phyloP scores from a whole-genome alignment of 2,888 invertebrate species.

The Apodemia duryi region DNA sequence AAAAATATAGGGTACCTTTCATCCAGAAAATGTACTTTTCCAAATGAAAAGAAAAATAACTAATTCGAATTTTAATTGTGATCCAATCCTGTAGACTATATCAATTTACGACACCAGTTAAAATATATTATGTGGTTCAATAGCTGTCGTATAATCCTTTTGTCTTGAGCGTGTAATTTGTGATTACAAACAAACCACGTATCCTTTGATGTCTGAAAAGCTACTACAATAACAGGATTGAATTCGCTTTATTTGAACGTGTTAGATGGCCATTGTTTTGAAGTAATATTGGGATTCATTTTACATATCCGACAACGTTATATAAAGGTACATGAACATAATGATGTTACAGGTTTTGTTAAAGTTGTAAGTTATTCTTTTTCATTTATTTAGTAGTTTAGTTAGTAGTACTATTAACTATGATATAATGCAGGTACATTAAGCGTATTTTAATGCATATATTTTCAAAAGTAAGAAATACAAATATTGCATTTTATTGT shows the following conservation, averaged over 20 bases:
- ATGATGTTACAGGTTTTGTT: too few relatives aligned
- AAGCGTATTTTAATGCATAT: too few relatives aligned
- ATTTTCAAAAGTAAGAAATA: too few relatives aligned
- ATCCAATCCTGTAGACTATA: slow-evolving; percentile 18
- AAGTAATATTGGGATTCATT: background rate
- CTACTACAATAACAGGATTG: slow-evolving; percentile 8
- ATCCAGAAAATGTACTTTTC: too few relatives aligned
- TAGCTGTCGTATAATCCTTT: slow-evolving; percentile 61
- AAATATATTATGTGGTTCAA: slow-evolving; percentile 57
- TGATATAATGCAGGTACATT: too few relatives aligned
- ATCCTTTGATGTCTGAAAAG: slow-evolving; percentile 20
- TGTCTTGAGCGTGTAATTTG: slow-evolving; percentile 56
- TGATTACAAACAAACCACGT: slow-evolving; percentile 51
- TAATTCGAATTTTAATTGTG: background rate
- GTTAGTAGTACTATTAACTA: too few relatives aligned
- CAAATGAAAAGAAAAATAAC: background rate
- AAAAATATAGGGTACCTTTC: too few relatives aligned
- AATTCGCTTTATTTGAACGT: slow-evolving; percentile 7
- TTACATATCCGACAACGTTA: background rate
- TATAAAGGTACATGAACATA: too few relatives aligned
- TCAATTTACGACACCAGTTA: slow-evolving; percentile 22
- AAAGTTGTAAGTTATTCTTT: too few relatives aligned
- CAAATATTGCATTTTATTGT: too few relatives aligned
- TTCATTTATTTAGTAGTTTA: too few relatives aligned
- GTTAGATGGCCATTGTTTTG: slow-evolving; percentile 1